phyloP scores from a whole-genome alignment of 2,888 invertebrate genomes.

The Scaeva pyrastri region DNA sequence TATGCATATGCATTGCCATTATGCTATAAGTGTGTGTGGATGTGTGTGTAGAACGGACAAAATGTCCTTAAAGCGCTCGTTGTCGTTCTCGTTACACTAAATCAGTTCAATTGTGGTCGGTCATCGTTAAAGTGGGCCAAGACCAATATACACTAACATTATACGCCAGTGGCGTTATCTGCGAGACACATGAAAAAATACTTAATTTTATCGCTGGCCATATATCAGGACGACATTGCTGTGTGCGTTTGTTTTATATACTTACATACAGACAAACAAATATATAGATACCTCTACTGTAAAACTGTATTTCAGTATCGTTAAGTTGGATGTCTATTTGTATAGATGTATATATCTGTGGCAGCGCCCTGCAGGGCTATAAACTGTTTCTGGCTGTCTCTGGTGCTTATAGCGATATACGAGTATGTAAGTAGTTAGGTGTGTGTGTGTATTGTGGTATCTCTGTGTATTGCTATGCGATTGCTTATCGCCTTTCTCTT shows the following conservation, averaged over 20 bases:
- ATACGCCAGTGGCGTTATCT: conserved; percentile 73
- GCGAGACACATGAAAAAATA: conserved; percentile 75
- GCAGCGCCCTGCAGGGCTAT: conserved; percentile 62
- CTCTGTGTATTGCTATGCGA: conserved; percentile 16
- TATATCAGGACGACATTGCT: conserved; percentile 58
- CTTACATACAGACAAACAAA: no score
- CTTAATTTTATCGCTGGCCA: conserved; percentile 73
- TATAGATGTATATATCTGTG: conserved; percentile 23
- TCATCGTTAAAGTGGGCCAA: conserved; percentile 74
- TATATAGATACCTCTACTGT: neutral
- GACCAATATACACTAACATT: conserved; percentile 70
- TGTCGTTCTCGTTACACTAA: conserved; percentile 74
- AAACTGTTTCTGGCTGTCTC: conserved; percentile 52
- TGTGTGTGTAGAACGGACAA: conserved; percentile 13
- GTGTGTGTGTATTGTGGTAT: neutral
- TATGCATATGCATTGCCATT: conserved; percentile 57
- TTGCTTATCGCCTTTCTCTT: conserved; percentile 67
- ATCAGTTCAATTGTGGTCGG: conserved; percentile 74
- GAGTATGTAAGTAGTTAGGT: neutral
- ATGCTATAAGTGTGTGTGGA: no score
- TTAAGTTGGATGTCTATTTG: conserved; percentile 30
- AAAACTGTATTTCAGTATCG: conserved; percentile 16
- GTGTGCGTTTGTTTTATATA: conserved; percentile 29
- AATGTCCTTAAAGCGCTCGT: conserved; percentile 67
- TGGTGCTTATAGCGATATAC: neutral